Evolutionary conservation across 2,888 invertebrate species (phyloP), one percentile per base, ranked within the genome.

Genomic region (Drosophila mercatorum): DNA sequence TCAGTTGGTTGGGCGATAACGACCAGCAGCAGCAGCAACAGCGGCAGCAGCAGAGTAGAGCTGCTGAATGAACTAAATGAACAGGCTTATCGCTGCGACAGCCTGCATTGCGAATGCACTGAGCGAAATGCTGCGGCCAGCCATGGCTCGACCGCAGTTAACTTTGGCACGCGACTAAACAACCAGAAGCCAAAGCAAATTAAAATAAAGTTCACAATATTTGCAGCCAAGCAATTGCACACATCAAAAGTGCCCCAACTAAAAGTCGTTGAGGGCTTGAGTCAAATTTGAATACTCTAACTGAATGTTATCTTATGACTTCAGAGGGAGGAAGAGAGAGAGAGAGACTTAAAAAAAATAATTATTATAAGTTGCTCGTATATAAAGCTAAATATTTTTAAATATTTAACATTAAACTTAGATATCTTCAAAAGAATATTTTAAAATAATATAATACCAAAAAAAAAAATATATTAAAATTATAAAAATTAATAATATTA

Each of bases 1-100:
- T 81, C 74, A 86, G 55, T 75, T 64, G 65, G 66, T 61, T 67
- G 66, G 67, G 59, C 71, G 78, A 75, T 78, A 72, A 70, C 68
- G 65, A 68, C 6, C 67, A 41, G 40, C 41, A 49, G 70, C 67
- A 68, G 2, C 22, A 22, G 22, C 22, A 22, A 1, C 22, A 22
- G 22, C 22, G 2, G 2, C 22, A 22, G 17, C 17, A 17, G 17
- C 17, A 17, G 64, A 67, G 64, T 7, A 43, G 17, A 44, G 44
- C 67, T 40, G 53, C 59, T 63, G 66, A 62, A 70, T 61, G 72
- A 75, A 68, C 63, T 43, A 53, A 62, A 60, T 62, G 75, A 51
- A 63, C 53, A 61, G 64, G 31, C 72, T 75, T 65, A 80, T 71
- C 68, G 52, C 59, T n/a, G 22, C 40, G 63, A 41, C 38, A 55